A percentile compares a stretch with the other conserved stretches of the same genome.
Conservation (phyloP, 2,113 vertebrate genomes). For the Erpornis zantholeuca region DNA sequence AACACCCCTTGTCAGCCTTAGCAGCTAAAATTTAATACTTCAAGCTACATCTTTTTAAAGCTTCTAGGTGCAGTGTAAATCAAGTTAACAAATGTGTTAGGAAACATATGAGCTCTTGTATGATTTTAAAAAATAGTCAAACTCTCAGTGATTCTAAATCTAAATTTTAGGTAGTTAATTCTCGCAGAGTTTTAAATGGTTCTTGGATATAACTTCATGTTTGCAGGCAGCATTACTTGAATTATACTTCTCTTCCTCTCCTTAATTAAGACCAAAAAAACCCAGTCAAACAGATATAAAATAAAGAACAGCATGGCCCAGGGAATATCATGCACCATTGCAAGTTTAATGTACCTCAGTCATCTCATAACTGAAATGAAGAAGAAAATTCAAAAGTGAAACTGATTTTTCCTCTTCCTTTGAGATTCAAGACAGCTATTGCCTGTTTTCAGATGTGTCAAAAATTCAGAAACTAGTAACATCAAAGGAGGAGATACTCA, state of each 20-base stretch:
- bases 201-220: background rate
- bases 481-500: background rate
- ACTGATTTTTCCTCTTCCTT: background rate
- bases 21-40: background rate
- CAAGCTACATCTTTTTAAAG: background rate
- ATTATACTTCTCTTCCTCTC: background rate
- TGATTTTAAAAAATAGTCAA: background rate
- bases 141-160: background rate
- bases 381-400: background rate
- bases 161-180: background rate
- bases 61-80: background rate
- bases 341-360: background rate
- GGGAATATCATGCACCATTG: background rate
- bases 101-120: background rate
- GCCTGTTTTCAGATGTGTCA: background rate
- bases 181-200: background rate
- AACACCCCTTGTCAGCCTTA: background rate
- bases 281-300: background rate
- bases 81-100: background rate
- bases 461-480: background rate
- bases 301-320: background rate
- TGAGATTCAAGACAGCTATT: background rate
- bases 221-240: background rate
- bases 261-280: slow-evolving; percentile 19
- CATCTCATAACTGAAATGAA: slow-evolving; percentile 10